Evolutionary conservation across 2,888 invertebrate species (phyloP).

Genomic region (Amaurobius ferox): DNA sequence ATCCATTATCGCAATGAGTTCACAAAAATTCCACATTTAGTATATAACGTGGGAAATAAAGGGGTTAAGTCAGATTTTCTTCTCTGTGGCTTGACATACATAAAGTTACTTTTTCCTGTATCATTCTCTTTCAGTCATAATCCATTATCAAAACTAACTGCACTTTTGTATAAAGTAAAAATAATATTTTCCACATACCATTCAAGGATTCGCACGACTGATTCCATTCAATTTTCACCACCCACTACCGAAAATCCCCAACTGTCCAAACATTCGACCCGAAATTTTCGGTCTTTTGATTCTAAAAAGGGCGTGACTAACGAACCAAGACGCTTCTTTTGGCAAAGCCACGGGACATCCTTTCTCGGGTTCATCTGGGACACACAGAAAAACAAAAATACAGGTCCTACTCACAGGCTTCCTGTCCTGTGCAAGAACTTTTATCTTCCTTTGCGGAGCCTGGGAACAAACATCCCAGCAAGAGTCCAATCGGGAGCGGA

Average conservation of each 20-base stretch:
- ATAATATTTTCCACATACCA: too few species aligned
- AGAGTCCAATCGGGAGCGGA: slow-evolving; percentile 28
- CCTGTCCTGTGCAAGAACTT: slow-evolving; percentile 1
- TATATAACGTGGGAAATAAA: too few species aligned
- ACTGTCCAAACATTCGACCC: not conserved
- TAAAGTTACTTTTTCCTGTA: too few species aligned
- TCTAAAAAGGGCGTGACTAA: not conserved
- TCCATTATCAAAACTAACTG: too few species aligned
- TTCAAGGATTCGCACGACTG: not conserved
- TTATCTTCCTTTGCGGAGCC: not conserved
- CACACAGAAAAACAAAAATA: not conserved
- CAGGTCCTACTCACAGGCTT: not conserved
- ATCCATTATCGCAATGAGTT: too few species aligned
- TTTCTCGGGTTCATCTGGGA: not conserved
- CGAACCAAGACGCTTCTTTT: not conserved
- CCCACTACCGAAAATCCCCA: not conserved
- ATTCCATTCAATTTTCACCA: not conserved
- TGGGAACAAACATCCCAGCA: slow-evolving; percentile 43
- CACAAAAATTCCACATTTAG: too few species aligned
- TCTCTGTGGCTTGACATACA: too few species aligned
- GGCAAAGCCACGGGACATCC: not conserved
- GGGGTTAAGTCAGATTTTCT: too few species aligned
- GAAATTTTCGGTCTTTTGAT: not conserved
- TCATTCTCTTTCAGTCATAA: too few species aligned
- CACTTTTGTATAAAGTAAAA: too few species aligned